Evolutionary conservation across 2,113 vertebrate species (phyloP), one percentile per base, ranked within the genome.

Genomic region (Eurypyga helias): DNA sequence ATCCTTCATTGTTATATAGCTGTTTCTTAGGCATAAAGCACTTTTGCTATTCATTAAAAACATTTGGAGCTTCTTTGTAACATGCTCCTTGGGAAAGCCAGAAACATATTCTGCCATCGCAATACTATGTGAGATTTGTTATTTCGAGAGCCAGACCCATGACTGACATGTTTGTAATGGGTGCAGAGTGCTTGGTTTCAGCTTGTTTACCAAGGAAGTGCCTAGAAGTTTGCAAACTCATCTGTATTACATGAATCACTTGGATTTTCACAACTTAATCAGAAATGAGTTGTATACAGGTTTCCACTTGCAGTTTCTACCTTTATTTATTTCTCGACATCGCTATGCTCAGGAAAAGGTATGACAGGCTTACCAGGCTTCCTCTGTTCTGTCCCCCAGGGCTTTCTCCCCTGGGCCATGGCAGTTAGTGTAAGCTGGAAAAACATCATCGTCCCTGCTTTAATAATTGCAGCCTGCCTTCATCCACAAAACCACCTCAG

Each of bases 321-420:
- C 23, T n/a, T 87, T 76, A 81, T 84, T 71, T 91, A 38, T 75
- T 87, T 89, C 48, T 87, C 38, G 89, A 89, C 69, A 87, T 90
- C 7, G 1, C 23, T 36, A 8, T 52, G 73, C 21, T 87, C 16
- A 41, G 49, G 33, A 79, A 69, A 48, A 87, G 48, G 33, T 71
- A 21, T 2, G 4, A 7, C 33, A 82, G 69, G 24, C 52, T 87
- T 80, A 13, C 29, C 13, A 25, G 24, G 7, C 69, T 65, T 90
- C 26, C 46, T 83, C 57, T 89, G 11, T 83, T 79, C 48, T 82
- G 25, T 64, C 48, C 85, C 61, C 65, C 34, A 49, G 89, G 7
- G 41, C 34, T 33, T 87, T 91, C 52, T 36, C 7, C 34, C 45
- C 19, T 79, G 41, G 52, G 45, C 83, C 41, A 29, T 33, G 36